Evolutionary conservation across 2,888 invertebrate genomes (phyloP).

Genomic region (Cetonia aurata): DNA sequence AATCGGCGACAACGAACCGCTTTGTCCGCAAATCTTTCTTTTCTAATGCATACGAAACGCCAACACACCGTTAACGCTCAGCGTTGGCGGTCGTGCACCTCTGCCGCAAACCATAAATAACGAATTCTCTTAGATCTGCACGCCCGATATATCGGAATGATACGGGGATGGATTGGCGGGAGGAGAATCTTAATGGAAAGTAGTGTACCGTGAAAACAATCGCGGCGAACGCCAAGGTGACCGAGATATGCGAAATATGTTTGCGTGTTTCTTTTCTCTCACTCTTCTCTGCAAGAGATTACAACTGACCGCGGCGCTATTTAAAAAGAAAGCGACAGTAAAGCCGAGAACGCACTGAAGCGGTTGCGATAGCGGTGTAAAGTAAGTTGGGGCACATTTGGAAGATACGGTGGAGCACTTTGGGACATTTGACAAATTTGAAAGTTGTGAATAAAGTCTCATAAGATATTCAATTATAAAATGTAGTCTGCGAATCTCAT

Average conservation of each 20-base stretch:
- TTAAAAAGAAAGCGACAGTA: slow-evolving; percentile 13
- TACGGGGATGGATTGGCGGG: neutral
- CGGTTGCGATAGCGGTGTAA: no score
- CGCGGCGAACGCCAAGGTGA: slow-evolving; percentile 21
- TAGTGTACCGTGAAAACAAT: slow-evolving; percentile 27
- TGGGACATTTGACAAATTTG: no score
- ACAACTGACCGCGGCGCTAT: neutral
- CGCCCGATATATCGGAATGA: neutral
- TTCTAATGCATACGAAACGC: no score
- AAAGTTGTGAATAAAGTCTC: no score
- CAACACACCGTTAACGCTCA: neutral
- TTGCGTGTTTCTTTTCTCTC: neutral
- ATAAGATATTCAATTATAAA: no score
- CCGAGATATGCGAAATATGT: slow-evolving; percentile 23
- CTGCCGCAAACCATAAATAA: slow-evolving; percentile 21
- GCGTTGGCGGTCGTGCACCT: slow-evolving; percentile 21
- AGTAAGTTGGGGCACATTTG: no score
- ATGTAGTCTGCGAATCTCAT: no score
- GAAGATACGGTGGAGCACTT: no score
- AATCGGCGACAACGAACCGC: neutral
- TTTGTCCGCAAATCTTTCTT: no score
- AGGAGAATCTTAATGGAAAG: slow-evolving; percentile 20
- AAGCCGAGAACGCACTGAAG: neutral
- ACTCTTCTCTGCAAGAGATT: neutral
- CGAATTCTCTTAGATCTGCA: slow-evolving; percentile 10